These are phyloP conservation scores for Spatulosminthurus flaviceps DNA, from an alignment of 2,888 invertebrate genomes.

Conservation along the genomic window DNA sequence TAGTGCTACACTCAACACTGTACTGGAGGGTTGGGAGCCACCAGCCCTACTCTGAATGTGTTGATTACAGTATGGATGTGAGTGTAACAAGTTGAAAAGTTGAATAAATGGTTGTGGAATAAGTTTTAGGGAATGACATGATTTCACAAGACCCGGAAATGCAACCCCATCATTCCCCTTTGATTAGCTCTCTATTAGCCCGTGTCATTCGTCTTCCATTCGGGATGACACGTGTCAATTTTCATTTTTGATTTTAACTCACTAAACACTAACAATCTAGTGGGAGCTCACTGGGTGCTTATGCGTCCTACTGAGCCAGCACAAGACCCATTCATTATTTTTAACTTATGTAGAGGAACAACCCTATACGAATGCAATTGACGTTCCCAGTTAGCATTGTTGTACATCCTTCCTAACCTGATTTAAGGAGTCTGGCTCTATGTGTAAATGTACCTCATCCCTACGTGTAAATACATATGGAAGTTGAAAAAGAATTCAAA, in stretches of 20 bases:
- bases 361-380: neutral
- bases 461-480: too few species aligned
- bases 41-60: too few species aligned
- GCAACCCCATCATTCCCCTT: slow-evolving; percentile 52
- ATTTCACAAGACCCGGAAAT: slow-evolving; percentile 48
- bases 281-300: slow-evolving; percentile 35
- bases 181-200: slow-evolving; percentile 56
- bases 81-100: slow-evolving; percentile 22
- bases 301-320: slow-evolving; percentile 33
- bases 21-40: neutral
- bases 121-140: slow-evolving; percentile 37
- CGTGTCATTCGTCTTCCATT: slow-evolving; percentile 57
- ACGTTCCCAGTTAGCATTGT: neutral
- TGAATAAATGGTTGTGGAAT: slow-evolving; percentile 34
- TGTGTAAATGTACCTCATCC: too few species aligned
- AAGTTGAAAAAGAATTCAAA: too few species aligned
- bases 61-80: slow-evolving; percentile 33
- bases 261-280: slow-evolving; percentile 41
- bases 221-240: slow-evolving; percentile 57
- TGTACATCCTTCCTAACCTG: slow-evolving; percentile 1
- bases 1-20: neutral
- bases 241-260: slow-evolving; percentile 51
- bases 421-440: neutral
- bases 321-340: slow-evolving; percentile 19
- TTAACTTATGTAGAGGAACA: neutral